Conservation (phyloP, 2,113 vertebrate species). For the Pterocles orientalis region DNA sequence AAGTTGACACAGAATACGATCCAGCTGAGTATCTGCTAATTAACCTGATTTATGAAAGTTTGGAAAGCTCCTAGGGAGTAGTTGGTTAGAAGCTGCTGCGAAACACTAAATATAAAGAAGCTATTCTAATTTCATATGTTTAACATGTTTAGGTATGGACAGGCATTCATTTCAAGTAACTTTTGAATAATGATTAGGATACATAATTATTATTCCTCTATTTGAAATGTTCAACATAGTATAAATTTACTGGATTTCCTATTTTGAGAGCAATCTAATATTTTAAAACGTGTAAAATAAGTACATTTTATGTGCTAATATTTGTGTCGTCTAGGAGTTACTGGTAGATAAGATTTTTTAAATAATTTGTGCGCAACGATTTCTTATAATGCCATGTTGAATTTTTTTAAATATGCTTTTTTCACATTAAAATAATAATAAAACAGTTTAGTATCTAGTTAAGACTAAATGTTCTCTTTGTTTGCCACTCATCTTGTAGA, state of each 20-base stretch:
- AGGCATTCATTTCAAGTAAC: neutral
- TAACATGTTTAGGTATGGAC: neutral
- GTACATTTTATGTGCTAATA: neutral
- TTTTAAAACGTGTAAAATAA: neutral
- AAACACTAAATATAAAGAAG: neutral
- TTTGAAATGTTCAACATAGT: neutral
- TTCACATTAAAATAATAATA: neutral
- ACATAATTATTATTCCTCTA: neutral
- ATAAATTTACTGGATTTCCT: neutral
- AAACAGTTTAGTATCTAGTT: neutral
- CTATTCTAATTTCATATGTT: neutral
- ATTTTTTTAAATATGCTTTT: neutral
- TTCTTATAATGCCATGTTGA: neutral
- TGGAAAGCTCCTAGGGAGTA: neutral
- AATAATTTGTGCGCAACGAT: neutral
- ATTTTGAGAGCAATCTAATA: neutral
- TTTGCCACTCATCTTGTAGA: neutral
- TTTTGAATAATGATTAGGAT: neutral
- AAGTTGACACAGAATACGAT: neutral
- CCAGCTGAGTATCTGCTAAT: slow-evolving; percentile 7
- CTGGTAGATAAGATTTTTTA: neutral
- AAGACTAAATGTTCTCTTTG: neutral
- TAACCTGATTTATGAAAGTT: neutral
- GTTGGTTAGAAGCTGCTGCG: neutral
- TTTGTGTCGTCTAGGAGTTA: neutral